Base-by-base conservation (phyloP, 1,140 invertebrate species). In the Cotesia chilonis region DNA sequence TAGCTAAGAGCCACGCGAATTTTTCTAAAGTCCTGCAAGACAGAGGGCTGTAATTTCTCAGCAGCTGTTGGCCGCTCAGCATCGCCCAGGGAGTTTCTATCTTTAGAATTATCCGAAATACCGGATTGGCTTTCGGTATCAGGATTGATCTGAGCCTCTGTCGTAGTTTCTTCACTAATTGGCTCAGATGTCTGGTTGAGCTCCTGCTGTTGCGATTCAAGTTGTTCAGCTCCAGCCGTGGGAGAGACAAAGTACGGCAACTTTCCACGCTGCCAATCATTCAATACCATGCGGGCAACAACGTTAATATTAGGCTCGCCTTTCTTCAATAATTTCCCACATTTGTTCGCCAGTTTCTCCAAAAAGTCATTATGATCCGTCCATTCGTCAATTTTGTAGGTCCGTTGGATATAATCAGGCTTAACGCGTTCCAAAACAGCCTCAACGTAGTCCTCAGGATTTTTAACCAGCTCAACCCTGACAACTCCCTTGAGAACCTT, bases 251-350 rank as follows among this genome's bases (percentile, higher is more conserved):
- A 99, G 85, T 95, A 99, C 0, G 98, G 98, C 54, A 99, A 87
- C 87, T 97, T 98, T 10, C 98, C 98, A 80, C 98, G 90, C 87
- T 99, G 98, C 93, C 95, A 99, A 85, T 99, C 98, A 89, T 99
- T 99, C 0, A 99, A 87, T 3, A 99, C 92, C 94, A 98, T 98
- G 84, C 94, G 95, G 0, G 98, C 93, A 12, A 95, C 93, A 61
- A 93, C 93, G 61, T 89, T 87, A 9, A 98, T 88, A 87, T 99
- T 97, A 9, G 98, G 96, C 85, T 99, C 97, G 35, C 97, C 98
- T 77, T 96, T 96, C 85, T 98, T 99, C 1, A 98, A 84, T 55
- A 99, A 87, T 87, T 96, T 98, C 9, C 98, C 98, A 36, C 89
- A 92, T 78, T 92, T 91, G 61, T 89, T 88, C 0, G 97, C 96